phyloP scores from a whole-genome alignment of 2,797 vertebrate genomes.

The Neoniphon sammara region DNA sequence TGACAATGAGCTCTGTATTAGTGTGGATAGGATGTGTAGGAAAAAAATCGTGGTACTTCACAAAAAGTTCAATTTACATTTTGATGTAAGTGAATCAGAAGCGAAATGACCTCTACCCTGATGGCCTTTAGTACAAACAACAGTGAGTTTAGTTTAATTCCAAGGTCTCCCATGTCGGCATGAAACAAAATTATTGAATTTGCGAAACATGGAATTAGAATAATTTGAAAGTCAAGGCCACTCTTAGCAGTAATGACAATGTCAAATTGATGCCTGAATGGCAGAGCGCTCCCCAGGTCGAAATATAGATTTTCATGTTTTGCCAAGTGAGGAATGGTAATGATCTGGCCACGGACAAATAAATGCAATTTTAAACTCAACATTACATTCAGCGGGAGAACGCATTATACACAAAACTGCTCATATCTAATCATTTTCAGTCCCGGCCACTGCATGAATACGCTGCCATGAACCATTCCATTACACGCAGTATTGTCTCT shows the following conservation, averaged over 20 bases:
- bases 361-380: constrained; percentile 47
- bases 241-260: constrained; percentile 48
- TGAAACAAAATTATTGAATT: constrained; percentile 58
- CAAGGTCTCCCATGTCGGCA: constrained; percentile 19
- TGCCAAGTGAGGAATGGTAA: constrained; percentile 55
- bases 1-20: constrained; percentile 18
- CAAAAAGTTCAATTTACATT: constrained; percentile 10
- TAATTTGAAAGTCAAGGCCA: constrained; percentile 51
- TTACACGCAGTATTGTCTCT: constrained; percentile 47
- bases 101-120: constrained; percentile 16
- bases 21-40: not conserved
- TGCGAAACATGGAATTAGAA: constrained; percentile 44
- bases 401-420: constrained; percentile 40
- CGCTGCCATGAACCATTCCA: constrained; percentile 39
- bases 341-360: constrained; percentile 49
- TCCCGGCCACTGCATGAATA: constrained; percentile 19
- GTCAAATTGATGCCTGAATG: constrained; percentile 53
- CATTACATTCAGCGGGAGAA: constrained; percentile 32
- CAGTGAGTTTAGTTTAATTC: not conserved
- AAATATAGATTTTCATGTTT: constrained; percentile 54
- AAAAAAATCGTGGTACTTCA: not conserved
- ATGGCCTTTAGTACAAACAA: not conserved
- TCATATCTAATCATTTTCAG: constrained; percentile 46
- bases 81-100: constrained; percentile 12
- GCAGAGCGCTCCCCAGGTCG: constrained; percentile 7